Evolutionary conservation across 2,888 invertebrate species (phyloP).

Genomic region (Lymantria dispar): DNA sequence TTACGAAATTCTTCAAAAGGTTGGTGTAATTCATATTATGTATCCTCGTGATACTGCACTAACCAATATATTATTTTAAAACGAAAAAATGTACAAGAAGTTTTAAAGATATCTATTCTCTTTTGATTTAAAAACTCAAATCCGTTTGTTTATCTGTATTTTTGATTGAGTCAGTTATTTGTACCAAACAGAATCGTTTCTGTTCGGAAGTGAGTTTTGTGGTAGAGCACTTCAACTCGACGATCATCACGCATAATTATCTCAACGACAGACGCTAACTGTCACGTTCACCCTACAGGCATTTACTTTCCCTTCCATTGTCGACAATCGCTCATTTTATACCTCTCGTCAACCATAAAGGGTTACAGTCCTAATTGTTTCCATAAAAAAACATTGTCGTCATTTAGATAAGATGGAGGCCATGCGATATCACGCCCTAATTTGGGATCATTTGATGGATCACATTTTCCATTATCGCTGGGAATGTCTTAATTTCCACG

Average conservation of each 20-base stretch:
- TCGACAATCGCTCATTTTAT: slow-evolving; percentile 40
- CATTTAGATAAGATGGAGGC: slow-evolving; percentile 55
- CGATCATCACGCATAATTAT: slow-evolving; percentile 66
- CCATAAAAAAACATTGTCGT: slow-evolving; percentile 51
- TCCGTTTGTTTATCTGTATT: neutral
- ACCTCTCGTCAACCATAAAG: slow-evolving; percentile 38
- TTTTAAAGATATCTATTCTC: no score
- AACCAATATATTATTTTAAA: no score
- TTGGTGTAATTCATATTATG: no score
- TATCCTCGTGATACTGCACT: no score
- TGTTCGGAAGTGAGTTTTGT: slow-evolving; percentile 45
- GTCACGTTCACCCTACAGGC: slow-evolving; percentile 41
- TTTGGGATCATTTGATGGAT: slow-evolving; percentile 66
- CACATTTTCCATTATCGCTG: slow-evolving; percentile 67
- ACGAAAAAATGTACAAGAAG: no score
- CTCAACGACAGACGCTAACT: slow-evolving; percentile 45
- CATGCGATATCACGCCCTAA: slow-evolving; percentile 50
- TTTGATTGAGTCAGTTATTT: neutral
- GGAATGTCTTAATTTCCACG: slow-evolving; percentile 65
- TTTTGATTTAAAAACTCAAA: no score
- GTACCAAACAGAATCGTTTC: slow-evolving; percentile 38
- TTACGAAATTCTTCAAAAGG: no score
- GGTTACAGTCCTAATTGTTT: slow-evolving; percentile 49
- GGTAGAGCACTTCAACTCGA: slow-evolving; percentile 62
- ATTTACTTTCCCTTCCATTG: slow-evolving; percentile 37